phyloP scores from a whole-genome alignment of 2,797 vertebrate genomes.

The Distichodus sexfasciatus region DNA sequence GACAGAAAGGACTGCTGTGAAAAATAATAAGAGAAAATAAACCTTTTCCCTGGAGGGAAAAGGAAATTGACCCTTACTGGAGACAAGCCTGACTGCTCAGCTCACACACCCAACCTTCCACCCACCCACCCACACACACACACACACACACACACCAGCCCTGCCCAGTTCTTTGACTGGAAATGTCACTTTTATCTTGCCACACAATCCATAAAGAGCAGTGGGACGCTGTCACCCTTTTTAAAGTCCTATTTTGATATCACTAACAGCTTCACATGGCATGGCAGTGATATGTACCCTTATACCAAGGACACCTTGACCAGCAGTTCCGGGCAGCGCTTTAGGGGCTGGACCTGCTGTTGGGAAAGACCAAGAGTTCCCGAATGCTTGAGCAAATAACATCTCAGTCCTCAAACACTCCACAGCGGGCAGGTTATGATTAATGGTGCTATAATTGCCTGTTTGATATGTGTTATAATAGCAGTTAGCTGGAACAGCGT shows the following conservation, averaged over 20 bases:
- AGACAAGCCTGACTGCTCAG: constrained; percentile 25
- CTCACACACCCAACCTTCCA: too few species aligned
- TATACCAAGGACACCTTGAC: constrained; percentile 38
- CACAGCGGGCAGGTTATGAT: constrained; percentile 18
- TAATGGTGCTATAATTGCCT: constrained; percentile 2
- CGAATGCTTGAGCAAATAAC: constrained; percentile 31
- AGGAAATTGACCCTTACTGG: constrained; percentile 46
- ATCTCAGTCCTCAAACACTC: constrained; percentile 26
- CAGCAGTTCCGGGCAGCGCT: constrained; percentile 30
- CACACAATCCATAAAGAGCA: constrained; percentile 21
- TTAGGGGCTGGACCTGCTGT: constrained; percentile 24
- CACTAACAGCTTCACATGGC: constrained; percentile 38
- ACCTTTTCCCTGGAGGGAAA: constrained; percentile 20
- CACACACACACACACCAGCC: constrained; percentile 18
- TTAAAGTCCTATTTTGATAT: constrained; percentile 36
- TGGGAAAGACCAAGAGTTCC: constrained; percentile 40
- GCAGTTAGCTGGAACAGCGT: background rate
- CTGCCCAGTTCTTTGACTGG: constrained; percentile 41
- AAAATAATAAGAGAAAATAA: constrained; percentile 28
- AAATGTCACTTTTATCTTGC: constrained; percentile 46
- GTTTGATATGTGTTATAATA: background rate
- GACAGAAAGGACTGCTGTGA: constrained; percentile 5
- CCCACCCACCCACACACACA: constrained; percentile 15
- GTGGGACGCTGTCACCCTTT: constrained; percentile 27
- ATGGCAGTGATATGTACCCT: constrained; percentile 11